phyloP scores from a whole-genome alignment of 2,797 vertebrate species.

The Poecilia picta region DNA sequence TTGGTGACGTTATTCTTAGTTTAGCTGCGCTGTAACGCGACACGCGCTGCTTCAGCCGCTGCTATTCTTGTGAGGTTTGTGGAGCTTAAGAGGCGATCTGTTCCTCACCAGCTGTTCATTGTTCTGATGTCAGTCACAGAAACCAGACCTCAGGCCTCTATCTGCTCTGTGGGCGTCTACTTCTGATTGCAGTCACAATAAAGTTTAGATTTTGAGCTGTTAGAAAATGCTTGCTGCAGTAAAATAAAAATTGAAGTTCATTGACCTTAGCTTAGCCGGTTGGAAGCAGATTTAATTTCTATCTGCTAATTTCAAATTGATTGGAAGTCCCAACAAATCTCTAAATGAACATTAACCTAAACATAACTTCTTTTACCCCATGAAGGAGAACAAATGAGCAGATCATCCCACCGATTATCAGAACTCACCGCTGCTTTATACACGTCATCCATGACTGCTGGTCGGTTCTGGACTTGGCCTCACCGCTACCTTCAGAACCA shows the following conservation, averaged over 20 bases:
- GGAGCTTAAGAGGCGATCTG: constrained; percentile 32
- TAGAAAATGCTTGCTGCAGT: background rate
- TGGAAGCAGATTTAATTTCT: background rate
- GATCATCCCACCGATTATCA: background rate
- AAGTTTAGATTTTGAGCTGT: background rate
- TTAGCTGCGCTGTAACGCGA: constrained; percentile 43
- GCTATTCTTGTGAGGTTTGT: constrained; percentile 53
- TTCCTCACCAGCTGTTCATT: constrained; percentile 59
- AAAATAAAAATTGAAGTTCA: background rate
- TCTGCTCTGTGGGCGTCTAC: background rate
- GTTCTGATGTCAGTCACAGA: constrained; percentile 60
- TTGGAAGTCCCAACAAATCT: background rate
- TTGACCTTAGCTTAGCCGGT: background rate
- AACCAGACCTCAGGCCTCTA: constrained; percentile 21
- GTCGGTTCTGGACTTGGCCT: constrained; percentile 40
- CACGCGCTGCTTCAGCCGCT: constrained; percentile 48
- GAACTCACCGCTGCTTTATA: constrained; percentile 87
- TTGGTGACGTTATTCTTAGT: constrained; percentile 8
- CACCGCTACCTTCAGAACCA: constrained; percentile 50
- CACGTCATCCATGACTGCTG: constrained; percentile 85
- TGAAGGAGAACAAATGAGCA: background rate
- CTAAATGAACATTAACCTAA: background rate
- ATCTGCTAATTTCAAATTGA: background rate
- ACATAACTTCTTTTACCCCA: background rate
- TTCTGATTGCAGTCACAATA: background rate